A percentile compares a stretch with the other conserved stretches of the same genome.
phyloP scores from a whole-genome alignment of 2,888 invertebrate species.

The Leptinotarsa tumamoca region DNA sequence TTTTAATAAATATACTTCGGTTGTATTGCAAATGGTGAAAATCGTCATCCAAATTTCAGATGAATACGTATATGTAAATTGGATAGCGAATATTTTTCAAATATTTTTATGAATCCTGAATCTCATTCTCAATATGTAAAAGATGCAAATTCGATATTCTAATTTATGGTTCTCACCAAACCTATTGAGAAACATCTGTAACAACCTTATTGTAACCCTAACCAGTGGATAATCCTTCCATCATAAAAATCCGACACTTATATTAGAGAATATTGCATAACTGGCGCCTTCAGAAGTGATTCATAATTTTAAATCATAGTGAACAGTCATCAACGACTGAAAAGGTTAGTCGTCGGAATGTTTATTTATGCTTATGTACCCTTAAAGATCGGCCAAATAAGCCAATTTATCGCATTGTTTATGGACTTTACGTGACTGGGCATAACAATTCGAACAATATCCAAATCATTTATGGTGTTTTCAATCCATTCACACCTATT shows the following conservation, averaged over 20 bases:
- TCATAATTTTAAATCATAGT: slow-evolving; percentile 20
- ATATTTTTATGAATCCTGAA: no score
- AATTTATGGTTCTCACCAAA: no score
- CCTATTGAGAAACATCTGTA: no score
- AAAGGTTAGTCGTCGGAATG: neutral
- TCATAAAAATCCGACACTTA: slow-evolving; percentile 6
- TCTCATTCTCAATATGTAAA: no score
- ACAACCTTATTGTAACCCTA: no score
- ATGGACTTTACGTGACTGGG: slow-evolving; percentile 33
- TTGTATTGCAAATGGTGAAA: no score
- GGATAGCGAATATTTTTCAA: no score
- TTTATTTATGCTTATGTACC: neutral
- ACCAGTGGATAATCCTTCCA: neutral
- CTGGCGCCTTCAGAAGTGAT: slow-evolving; percentile 32
- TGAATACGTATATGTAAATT: no score
- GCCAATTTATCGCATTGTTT: slow-evolving; percentile 27
- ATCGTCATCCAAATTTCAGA: no score
- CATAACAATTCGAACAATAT: slow-evolving; percentile 19
- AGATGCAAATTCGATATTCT: no score
- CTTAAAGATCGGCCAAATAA: slow-evolving; percentile 15
- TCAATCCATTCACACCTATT: slow-evolving; percentile 35
- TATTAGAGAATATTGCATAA: neutral
- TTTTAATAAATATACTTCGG: no score
- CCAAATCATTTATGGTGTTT: slow-evolving; percentile 18
- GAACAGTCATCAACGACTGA: neutral